Evolutionary conservation across 1,140 invertebrate genomes (phyloP).

Genomic region (Agrypnia vestita): DNA sequence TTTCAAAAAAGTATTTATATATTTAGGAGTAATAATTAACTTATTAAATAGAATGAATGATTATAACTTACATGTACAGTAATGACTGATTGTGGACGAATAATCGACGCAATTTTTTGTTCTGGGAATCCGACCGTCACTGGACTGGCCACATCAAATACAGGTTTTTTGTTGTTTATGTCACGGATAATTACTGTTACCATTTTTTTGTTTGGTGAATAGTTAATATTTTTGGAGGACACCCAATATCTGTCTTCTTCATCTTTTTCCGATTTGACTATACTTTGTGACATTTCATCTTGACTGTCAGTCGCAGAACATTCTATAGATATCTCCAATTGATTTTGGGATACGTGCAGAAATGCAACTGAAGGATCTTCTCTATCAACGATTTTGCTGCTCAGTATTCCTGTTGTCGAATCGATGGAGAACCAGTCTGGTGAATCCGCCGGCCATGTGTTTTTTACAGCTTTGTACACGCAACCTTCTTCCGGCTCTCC

Average conservation of each 20-base stretch:
- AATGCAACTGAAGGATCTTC: conserved; percentile 70
- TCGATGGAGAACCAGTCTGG: conserved; percentile 31
- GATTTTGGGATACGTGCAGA: conserved; percentile 69
- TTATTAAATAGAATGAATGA: conserved; percentile 24
- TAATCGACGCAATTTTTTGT: conserved; percentile 64
- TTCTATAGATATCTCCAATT: conserved; percentile 64
- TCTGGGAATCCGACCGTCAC: conserved; percentile 70
- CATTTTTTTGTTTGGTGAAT: conserved; percentile 65
- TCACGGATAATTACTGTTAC: conserved; percentile 71
- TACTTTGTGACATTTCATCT: not conserved
- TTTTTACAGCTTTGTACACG: conserved; percentile 43
- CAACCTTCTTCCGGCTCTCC: conserved; percentile 59
- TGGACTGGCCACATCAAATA: conserved; percentile 67
- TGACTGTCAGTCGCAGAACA: conserved; percentile 6
- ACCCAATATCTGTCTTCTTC: conserved; percentile 63
- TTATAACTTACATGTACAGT: conserved; percentile 66
- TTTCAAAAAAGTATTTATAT: no score
- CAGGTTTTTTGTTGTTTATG: conserved; percentile 71
- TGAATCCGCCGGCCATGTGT: conserved; percentile 58
- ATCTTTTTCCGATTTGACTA: not conserved
- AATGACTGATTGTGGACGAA: conserved; percentile 67
- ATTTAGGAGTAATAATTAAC: no score
- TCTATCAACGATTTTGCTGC: conserved; percentile 65
- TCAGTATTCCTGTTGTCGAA: conserved; percentile 6
- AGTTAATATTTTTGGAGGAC: conserved; percentile 65